Conservation (phyloP, 2,888 invertebrate species). For the Calliopum simillimum region DNA sequence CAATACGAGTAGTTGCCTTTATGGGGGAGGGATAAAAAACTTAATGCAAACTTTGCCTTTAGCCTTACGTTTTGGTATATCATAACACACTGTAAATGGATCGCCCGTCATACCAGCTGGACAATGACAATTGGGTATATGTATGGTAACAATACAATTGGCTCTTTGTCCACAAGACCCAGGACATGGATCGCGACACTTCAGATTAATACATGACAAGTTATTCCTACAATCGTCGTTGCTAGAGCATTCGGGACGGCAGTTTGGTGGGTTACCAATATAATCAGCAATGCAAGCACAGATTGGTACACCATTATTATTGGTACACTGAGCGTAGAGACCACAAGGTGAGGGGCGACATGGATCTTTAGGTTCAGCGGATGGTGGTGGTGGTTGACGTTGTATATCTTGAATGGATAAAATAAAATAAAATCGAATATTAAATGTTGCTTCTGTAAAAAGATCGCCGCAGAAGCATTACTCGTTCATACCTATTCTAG, state of each 20-base stretch:
- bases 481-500: slow-evolving; percentile 61
- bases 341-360: slow-evolving; percentile 85
- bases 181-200: slow-evolving; percentile 81
- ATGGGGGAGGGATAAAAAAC: slow-evolving; percentile 37
- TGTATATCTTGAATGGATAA: slow-evolving; percentile 39
- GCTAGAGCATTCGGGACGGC: slow-evolving; percentile 78
- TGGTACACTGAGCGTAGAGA: slow-evolving; percentile 78
- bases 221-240: slow-evolving; percentile 78
- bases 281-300: slow-evolving; percentile 78
- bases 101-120: slow-evolving; percentile 76
- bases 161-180: slow-evolving; percentile 83
- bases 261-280: slow-evolving; percentile 78
- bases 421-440: slow-evolving; percentile 9
- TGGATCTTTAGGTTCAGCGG: slow-evolving; percentile 66
- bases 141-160: slow-evolving; percentile 80
- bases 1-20: neutral
- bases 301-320: slow-evolving; percentile 72
- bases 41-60: slow-evolving; percentile 53
- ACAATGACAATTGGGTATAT: slow-evolving; percentile 81
- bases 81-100: slow-evolving; percentile 77
- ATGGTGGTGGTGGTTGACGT: slow-evolving; percentile 40
- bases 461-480: neutral
- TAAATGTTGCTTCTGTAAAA: neutral
- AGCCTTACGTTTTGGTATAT: slow-evolving; percentile 59
- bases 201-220: slow-evolving; percentile 77